Base-by-base conservation (phyloP, 2,797 vertebrate genomes). In the Acanthopagrus latus region DNA sequence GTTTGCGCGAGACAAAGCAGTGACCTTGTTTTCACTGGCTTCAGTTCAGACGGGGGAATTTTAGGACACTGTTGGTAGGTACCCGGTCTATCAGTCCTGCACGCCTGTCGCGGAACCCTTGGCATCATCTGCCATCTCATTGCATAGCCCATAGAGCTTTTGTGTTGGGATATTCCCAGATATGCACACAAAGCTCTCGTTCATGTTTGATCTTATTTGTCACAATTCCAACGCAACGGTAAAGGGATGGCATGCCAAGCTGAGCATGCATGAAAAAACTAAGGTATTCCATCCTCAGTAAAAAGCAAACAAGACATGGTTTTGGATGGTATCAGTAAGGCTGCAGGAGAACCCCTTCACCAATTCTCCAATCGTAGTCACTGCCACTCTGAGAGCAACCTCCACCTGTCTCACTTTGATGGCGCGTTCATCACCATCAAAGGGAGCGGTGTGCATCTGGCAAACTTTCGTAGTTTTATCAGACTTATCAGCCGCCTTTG, bases 1-100 rank as follows among this genome's bases (percentile, higher is more conserved):
- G 56, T 80, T 68, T 46, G 27, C 52, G 17, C 1, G 20, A 20
- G 64, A 75, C 64, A 54, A 59, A 64, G 68, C 74, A 59, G 33
- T 64, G 82, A 80, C 83, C 79, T 86, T 71, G 68, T 88, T 91
- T 86, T 59, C 18, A 52, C 21, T 76, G 66, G 74, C 81, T 76
- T 48, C 21, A 60, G 58, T 79, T 81, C 58, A 86, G 66, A 69
- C 48, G 29, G 1, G 29, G 38, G 38, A 63, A 56, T 73, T 78
- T 81, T 43, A 51, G 82, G 68, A 64, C 59, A 44, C 9, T 57
- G 51, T 82, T 74, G 76, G 48, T 70, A 78, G 56, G 50, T 74
- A 25, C 20, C 14, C 18, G 3, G 63, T 59, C 74, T 77, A 73
- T 80, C 72, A 64, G 25, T 75, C 56, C 70, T 79, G 4, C 56